Evolutionary conservation across 2,888 invertebrate genomes (phyloP).

Genomic region (Bimastos eiseni): DNA sequence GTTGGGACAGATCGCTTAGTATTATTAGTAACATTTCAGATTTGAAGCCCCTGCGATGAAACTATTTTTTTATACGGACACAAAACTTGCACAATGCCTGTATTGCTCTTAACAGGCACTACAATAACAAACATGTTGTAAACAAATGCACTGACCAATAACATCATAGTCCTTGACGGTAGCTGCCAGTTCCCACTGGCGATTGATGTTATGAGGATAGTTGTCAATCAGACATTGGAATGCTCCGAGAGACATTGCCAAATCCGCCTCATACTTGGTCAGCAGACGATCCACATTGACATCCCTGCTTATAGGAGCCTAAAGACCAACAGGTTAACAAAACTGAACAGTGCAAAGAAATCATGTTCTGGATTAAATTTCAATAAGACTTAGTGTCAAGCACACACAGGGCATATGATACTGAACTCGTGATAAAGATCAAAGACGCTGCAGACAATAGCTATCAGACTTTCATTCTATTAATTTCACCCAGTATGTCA

Average conservation of each 20-base stretch:
- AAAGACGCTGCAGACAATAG: no score
- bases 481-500: no score
- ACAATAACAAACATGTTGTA: neutral
- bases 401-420: no score
- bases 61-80: no score
- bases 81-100: no score
- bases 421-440: no score
- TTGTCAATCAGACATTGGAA: neutral
- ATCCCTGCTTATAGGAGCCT: neutral
- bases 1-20: no score
- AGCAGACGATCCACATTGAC: neutral
- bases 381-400: no score
- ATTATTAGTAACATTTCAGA: no score
- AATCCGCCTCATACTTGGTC: constrained; percentile 10
- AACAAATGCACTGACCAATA: neutral
- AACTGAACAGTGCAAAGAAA: neutral
- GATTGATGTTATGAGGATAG: neutral
- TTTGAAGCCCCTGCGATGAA: no score
- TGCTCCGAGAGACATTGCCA: neutral
- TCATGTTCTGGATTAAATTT: neutral
- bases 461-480: no score
- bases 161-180: constrained; percentile 21
- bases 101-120: no score
- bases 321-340: neutral
- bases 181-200: constrained; percentile 21